Base-by-base conservation (phyloP, 2,113 vertebrate species). In the Cyanoderma ruficeps region DNA sequence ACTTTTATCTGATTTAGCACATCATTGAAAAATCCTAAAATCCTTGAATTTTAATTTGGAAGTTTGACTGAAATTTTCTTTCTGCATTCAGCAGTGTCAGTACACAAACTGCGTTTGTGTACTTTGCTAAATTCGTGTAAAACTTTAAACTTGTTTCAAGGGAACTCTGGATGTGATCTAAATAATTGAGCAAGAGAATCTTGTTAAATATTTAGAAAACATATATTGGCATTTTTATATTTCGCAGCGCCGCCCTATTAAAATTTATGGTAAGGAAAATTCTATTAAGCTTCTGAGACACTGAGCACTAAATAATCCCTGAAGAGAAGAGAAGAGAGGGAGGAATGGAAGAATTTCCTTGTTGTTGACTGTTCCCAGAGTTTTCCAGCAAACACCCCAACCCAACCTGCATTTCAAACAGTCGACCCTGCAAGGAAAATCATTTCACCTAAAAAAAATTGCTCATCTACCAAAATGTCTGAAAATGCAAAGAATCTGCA, bases 151-250 rank as follows among this genome's bases (percentile, higher is more conserved):
- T 91, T 90, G 11, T 87, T 96, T 90, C 93, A 77, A 83, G 61
- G 52, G 63, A 97, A 59, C 67, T 88, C 42, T 93, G 80, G 56
- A 75, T 94, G 76, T 63, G 79, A 86, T 94, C 78, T 97, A 96
- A 97, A 97, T 97, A 97, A 97, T 92, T 94, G 68, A 97, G 61
- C 46, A 61, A 92, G 46, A 87, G 86, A 93, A 86, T 41, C 87
- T 60, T 83, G 68, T 96, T 97, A 97, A 97, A 94, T 97, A 96
- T 97, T 97, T 94, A 94, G 87, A 94, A 97, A 95, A 97, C 24
- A 57, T 56, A 81, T 86, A 94, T 75, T 94, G 89, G 84, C 69
- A 90, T 94, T 96, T 94, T 89, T 77, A 77, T 92, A 88, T 67
- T 96, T 95, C 84, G 79, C 67, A 80, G 68, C 76, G 77, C 33